These are phyloP conservation scores for Diadumene lineata DNA, from an alignment of 92 coral and sea anemone genomes.

Conservation along the genomic window DNA sequence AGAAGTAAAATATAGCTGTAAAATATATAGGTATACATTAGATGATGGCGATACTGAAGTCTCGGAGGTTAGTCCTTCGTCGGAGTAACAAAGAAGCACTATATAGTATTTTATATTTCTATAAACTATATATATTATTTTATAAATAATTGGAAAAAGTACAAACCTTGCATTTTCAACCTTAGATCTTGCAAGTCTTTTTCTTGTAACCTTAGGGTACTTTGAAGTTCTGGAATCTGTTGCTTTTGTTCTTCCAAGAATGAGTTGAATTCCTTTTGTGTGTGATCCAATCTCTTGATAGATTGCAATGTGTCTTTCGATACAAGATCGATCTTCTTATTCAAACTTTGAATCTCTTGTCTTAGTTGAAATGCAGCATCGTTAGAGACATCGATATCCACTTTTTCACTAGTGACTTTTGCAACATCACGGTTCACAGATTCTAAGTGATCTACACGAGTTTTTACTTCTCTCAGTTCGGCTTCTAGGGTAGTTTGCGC, in stretches of 20 bases:
- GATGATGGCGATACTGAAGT: too few species aligned
- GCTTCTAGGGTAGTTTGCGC: constrained; percentile 34
- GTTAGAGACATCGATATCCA: not conserved
- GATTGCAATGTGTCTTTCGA: constrained; percentile 30
- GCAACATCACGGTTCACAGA: not conserved
- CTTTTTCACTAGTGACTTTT: not conserved
- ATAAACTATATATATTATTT: too few species aligned
- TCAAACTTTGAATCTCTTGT: constrained; percentile 39
- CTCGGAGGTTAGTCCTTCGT: too few species aligned
- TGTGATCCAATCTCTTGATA: constrained; percentile 16
- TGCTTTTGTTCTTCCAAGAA: constrained; percentile 38
- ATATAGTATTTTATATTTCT: too few species aligned
- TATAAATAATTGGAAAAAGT: too few species aligned
- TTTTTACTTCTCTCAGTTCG: constrained; percentile 16
- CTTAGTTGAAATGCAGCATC: constrained; percentile 25
- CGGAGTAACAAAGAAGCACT: too few species aligned
- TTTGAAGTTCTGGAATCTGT: constrained; percentile 58
- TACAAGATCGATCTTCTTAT: constrained; percentile 40
- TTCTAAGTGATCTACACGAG: constrained; percentile 14
- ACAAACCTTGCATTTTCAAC: constrained; percentile 14
- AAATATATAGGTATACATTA: too few species aligned
- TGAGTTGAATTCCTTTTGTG: constrained; percentile 7
- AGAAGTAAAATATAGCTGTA: too few species aligned
- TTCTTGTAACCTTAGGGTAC: constrained; percentile 49
- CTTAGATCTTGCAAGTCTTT: constrained; percentile 30